Evolutionary conservation across 1,140 invertebrate species (phyloP), one percentile per base, ranked within the genome.

Genomic region (Lamellibrachia luymesi): DNA sequence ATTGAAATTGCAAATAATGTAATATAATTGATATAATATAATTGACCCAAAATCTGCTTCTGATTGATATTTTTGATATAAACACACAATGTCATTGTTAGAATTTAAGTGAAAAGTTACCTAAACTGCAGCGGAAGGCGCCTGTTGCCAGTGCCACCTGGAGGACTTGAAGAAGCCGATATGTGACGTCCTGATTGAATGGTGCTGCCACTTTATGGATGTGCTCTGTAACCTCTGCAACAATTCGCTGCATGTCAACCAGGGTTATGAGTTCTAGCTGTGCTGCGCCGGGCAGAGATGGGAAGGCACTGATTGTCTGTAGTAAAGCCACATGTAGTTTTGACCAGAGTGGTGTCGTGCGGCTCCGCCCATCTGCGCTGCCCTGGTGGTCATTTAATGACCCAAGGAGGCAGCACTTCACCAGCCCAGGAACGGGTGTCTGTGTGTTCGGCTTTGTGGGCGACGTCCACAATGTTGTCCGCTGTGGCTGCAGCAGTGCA

Each of bases 401-500:
- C 13, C 50, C 93, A n/a, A 50, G 49, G n/a, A 89, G 51, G 49
- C 50, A 91, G 90, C 93, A 93, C 51, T 52, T n/a, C 64, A 93
- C 91, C 22, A 93, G 93, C 6, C 92, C 92, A 50, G 93, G 93
- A 90, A 93, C 90, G 38, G 93, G 56, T 4, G 93, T 93, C 64
- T 93, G 93, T 52, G 93, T 93, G 92, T 93, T 93, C 22, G 93
- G 93, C 80, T 93, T 93, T 6, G 93, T 92, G 5, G 93, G 93
- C 50, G 93, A 93, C 25, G 93, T 93, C 93, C 93, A 93, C n/a
- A 93, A 51, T 17, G 92, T 52, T 25, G 56, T 51, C 5, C 90
- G 91, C 91, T 90, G 91, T 52, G 52, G 50, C 27, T 92, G 93
- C 27, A 92, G 27, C 50, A 92, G 92, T 91, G 90, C 38, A 91